Percentiles rank a stretch among this genome's conserved stretches.
These are phyloP conservation scores for Orgyia antiqua DNA, from an alignment of 2,888 invertebrate species.

Conservation along the genomic window DNA sequence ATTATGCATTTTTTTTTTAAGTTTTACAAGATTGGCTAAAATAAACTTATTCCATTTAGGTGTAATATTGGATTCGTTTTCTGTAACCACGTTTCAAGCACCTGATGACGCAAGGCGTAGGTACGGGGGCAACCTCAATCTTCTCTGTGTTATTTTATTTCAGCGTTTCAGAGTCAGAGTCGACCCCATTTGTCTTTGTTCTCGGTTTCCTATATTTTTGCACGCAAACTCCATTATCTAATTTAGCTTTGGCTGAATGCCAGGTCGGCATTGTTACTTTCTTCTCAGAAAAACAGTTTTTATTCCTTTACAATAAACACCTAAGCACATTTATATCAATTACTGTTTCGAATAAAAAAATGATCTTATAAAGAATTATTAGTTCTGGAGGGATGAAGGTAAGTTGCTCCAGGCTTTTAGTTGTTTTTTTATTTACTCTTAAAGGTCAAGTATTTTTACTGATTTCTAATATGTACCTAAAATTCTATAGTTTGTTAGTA, in stretches of 20 bases:
- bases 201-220: conserved; percentile 77
- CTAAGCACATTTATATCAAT: conserved; percentile 65
- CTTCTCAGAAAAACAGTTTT: conserved; percentile 62
- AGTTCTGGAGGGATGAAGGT: conserved; percentile 10
- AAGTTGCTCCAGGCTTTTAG: no score
- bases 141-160: conserved; percentile 68
- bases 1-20: conserved; percentile 29
- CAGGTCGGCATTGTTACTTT: conserved; percentile 72
- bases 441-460: no score
- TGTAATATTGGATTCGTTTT: conserved; percentile 32
- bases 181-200: conserved; percentile 77
- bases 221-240: conserved; percentile 79
- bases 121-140: conserved; percentile 48
- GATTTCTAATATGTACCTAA: no score
- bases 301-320: conserved; percentile 66
- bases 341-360: conserved; percentile 37
- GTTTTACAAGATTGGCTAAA: conserved; percentile 13
- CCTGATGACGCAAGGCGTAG: conserved; percentile 39
- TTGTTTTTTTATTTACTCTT: no score
- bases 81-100: conserved; percentile 37
- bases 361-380: conserved; percentile 30
- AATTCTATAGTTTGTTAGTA: no score
- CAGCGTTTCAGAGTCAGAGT: conserved; percentile 64
- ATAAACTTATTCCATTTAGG: conserved; percentile 29
- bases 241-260: conserved; percentile 77